Base-by-base conservation (phyloP, 2,797 vertebrate species). In the Syncerus caffer region DNA sequence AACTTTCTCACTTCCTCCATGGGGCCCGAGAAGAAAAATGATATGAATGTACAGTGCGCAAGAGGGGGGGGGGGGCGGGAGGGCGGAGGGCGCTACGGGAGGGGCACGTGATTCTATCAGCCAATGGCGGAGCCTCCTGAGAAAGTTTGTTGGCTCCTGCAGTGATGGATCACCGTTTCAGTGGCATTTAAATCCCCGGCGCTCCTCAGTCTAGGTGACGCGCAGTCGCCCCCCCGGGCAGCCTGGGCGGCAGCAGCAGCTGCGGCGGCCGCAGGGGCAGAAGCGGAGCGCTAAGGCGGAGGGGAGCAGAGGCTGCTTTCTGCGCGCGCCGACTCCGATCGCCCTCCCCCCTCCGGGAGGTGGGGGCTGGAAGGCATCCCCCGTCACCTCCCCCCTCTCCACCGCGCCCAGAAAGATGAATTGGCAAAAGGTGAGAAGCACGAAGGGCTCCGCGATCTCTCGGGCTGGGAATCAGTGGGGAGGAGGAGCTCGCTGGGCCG, bases 101-200 rank as follows among this genome's bases (percentile, higher is more conserved):
- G 82, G 86, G 98, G 98, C 99, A 99, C 99, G 99, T 99, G 99
- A 98, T 93, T 87, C 78, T 98, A 98, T 98, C 99, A 99, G 99
- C 99, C 99, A 99, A 99, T 99, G 98, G 99, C 99, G 94, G 98
- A 94, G 98, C 98, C 98, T 97, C 98, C 98, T 99, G 99, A 98
- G 98, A 99, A 99, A 98, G 98, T 99, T 99, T 98, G 99, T 98
- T 97, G 97, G 99, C 98, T 99, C 98, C 98, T 95, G 98, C 98
- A 97, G 98, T 99, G 99, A 99, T 99, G 99, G 99, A 99, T 99
- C 99, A 99, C 99, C 99, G 98, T 99, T 99, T 99, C 99, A 99
- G 99, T 99, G 99, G 98, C 99, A 99, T 99, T 99, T 99, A 99
- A 99, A 99, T 99, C 99, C 99, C 99, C 98, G 98, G 99, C 98